Percentiles rank a stretch among this genome's conserved stretches.
These are phyloP conservation scores for Entomobrya multifasciata DNA, from an alignment of 2,888 invertebrate genomes.

Conservation along the genomic window DNA sequence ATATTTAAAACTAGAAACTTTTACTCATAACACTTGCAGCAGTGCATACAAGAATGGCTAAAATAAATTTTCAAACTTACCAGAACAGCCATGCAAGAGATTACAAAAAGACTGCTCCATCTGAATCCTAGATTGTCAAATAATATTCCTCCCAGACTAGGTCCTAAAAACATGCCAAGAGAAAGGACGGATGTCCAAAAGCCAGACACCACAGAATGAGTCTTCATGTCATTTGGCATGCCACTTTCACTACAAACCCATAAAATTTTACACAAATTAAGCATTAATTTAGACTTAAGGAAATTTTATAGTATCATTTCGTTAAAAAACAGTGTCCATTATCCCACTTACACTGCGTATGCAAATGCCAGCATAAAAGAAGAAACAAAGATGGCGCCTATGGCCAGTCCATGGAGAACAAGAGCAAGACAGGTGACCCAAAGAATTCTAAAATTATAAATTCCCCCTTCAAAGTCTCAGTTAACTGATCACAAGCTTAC, in stretches of 20 bases:
- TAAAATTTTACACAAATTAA: too few relatives aligned
- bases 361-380: constrained; percentile 92
- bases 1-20: not conserved
- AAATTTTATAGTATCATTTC: not conserved
- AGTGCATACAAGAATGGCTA: not conserved
- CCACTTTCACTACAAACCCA: constrained; percentile 86
- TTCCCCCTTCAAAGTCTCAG: too few relatives aligned
- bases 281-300: too few relatives aligned
- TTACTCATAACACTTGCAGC: not conserved
- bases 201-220: constrained; percentile 94
- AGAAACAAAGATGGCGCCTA: constrained; percentile 91
- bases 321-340: not conserved
- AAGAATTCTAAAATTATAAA: constrained; percentile 84
- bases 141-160: constrained; percentile 88
- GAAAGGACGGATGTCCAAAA: constrained; percentile 95
- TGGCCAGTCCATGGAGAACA: constrained; percentile 90
- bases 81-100: constrained; percentile 80
- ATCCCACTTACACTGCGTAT: constrained; percentile 87
- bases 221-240: constrained; percentile 91
- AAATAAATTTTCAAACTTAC: constrained; percentile 14
- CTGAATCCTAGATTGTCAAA: constrained; percentile 86
- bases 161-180: constrained; percentile 92
- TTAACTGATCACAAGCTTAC: too few relatives aligned
- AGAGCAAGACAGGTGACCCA: constrained; percentile 88
- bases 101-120: constrained; percentile 81